Evolutionary conservation across 2,797 vertebrate species (phyloP).

Genomic region (Meriones psammophilus): DNA sequence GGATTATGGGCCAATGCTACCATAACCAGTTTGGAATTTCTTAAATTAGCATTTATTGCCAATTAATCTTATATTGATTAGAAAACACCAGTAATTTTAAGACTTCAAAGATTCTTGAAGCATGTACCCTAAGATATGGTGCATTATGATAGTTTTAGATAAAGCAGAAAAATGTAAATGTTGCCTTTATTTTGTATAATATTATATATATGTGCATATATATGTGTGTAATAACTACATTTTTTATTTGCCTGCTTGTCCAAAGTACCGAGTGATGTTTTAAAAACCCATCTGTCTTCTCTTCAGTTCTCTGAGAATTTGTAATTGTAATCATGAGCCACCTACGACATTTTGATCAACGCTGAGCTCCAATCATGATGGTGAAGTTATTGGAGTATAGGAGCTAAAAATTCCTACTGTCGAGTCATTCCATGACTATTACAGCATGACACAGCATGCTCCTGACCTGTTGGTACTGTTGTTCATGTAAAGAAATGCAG

Average conservation of each 20-base stretch:
- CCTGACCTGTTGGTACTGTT: neutral
- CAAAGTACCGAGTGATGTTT: neutral
- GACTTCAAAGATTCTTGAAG: neutral
- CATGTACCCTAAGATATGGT: neutral
- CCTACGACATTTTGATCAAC: neutral
- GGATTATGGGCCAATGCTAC: neutral
- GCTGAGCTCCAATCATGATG: neutral
- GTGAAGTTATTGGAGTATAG: neutral
- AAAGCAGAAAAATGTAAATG: neutral
- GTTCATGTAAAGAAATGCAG: neutral
- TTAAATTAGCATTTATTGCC: constrained; percentile 27
- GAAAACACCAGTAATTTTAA: constrained; percentile 27
- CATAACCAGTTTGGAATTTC: neutral
- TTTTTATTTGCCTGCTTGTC: neutral
- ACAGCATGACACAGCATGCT: neutral
- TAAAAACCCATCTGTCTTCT: neutral
- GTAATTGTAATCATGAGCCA: neutral
- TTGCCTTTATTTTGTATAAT: neutral
- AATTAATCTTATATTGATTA: neutral
- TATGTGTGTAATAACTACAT: neutral
- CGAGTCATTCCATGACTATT: neutral
- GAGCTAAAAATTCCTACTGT: neutral
- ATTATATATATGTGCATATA: neutral
- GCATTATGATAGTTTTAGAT: neutral
- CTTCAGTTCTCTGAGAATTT: constrained; percentile 19